Percentiles rank a stretch among this genome's conserved stretches.
These are phyloP conservation scores for Coregonus ussuriensis DNA, from an alignment of 2,797 vertebrate species.

Conservation along the genomic window DNA sequence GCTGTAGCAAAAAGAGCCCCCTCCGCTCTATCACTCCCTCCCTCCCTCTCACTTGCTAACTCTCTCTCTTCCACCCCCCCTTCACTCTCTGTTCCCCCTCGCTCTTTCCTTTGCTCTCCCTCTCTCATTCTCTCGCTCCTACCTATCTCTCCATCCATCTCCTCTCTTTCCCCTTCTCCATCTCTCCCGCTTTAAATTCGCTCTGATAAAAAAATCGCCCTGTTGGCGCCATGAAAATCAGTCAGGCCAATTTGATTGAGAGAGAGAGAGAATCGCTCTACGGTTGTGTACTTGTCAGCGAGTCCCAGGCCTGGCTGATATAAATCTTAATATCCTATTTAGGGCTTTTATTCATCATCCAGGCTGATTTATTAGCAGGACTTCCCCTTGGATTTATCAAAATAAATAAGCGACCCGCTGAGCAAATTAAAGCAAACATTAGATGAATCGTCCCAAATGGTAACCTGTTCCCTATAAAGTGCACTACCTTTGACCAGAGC, in stretches of 20 bases:
- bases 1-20: conserved; percentile 16
- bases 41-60: no score
- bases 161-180: neutral
- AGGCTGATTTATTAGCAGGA: conserved; percentile 70
- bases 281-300: conserved; percentile 72
- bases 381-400: conserved; percentile 71
- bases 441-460: neutral
- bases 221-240: conserved; percentile 40
- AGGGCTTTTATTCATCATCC: conserved; percentile 75
- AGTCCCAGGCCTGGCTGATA: conserved; percentile 64
- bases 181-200: neutral
- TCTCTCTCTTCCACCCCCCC: no score
- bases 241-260: conserved; percentile 59
- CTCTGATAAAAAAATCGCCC: conserved; percentile 56
- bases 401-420: conserved; percentile 62
- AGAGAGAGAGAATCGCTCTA: conserved; percentile 21
- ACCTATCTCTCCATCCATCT: neutral
- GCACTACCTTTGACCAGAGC: neutral
- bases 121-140: neutral
- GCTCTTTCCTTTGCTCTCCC: no score
- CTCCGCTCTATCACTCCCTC: no score
- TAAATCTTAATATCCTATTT: conserved; percentile 80
- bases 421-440: conserved; percentile 69
- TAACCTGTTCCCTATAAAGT: neutral
- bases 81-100: no score